phyloP scores from a whole-genome alignment of 2,797 vertebrate species.

The Gymnothorax reevesii region DNA sequence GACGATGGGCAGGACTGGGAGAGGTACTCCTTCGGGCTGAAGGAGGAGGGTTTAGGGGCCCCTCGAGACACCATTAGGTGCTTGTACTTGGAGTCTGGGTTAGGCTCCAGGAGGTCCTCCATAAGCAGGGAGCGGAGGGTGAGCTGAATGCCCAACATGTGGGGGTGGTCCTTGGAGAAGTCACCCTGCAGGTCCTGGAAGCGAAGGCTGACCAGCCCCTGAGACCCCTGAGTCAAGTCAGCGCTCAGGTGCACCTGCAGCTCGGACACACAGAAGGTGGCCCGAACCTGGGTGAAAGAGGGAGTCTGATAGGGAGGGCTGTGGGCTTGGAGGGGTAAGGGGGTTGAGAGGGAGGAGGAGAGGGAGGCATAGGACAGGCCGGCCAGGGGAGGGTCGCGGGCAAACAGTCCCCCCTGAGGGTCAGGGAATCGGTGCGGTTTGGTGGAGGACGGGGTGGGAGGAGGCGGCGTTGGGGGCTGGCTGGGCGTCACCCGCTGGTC shows the following conservation, averaged over 20 bases:
- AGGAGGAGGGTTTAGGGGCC: conserved; percentile 88
- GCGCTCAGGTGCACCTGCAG: conserved; percentile 90
- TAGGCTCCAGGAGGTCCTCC: conserved; percentile 93
- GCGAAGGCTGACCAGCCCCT: conserved; percentile 90
- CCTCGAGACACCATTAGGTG: conserved; percentile 95
- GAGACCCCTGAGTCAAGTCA: conserved; percentile 89
- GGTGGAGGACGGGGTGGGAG: conserved; percentile 72
- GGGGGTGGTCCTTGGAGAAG: conserved; percentile 90
- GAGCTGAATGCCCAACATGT: conserved; percentile 86
- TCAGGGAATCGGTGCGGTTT: conserved; percentile 75
- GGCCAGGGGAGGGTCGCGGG: conserved; percentile 71
- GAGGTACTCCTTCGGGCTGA: conserved; percentile 90
- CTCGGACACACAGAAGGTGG: conserved; percentile 86
- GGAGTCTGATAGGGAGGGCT: conserved; percentile 54
- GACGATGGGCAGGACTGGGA: conserved; percentile 91
- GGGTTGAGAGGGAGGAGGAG: conserved; percentile 64
- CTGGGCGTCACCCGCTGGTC: conserved; percentile 68
- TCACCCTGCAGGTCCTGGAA: conserved; percentile 94
- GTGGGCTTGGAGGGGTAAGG: conserved; percentile 65
- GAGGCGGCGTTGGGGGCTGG: conserved; percentile 70
- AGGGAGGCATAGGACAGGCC: conserved; percentile 60
- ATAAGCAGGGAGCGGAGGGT: conserved; percentile 89
- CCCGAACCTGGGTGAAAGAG: conserved; percentile 89
- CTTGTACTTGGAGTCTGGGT: conserved; percentile 90
- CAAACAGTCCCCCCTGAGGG: conserved; percentile 81